Conservation (phyloP, 2,888 invertebrate species). For the Gerris lacustris region DNA sequence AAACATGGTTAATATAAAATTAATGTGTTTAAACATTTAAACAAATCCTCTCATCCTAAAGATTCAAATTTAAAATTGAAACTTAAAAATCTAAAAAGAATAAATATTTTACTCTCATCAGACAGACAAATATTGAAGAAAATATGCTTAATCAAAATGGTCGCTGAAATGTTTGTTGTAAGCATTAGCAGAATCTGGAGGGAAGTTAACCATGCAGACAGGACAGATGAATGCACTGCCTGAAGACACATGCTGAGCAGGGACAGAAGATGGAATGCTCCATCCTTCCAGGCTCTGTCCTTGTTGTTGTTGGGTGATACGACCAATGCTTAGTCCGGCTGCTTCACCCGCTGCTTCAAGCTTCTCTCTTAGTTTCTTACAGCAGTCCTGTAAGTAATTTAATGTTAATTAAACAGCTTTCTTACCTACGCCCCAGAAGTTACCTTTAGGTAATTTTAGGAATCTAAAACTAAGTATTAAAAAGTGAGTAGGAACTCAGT, state of each 20-base stretch:
- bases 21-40: too few species aligned
- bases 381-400: not conserved
- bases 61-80: too few species aligned
- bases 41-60: too few species aligned
- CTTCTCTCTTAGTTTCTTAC: not conserved
- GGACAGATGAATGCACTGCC: not conserved
- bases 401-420: too few species aligned
- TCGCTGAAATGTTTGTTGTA: not conserved
- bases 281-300: not conserved
- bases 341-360: not conserved
- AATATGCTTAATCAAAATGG: not conserved
- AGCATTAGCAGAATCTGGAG: not conserved
- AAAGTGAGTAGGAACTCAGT: too few species aligned
- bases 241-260: not conserved
- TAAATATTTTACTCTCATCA: too few species aligned
- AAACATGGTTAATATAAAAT: too few species aligned
- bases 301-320: not conserved
- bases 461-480: too few species aligned
- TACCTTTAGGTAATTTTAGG: too few species aligned
- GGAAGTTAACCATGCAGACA: not conserved
- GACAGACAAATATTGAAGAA: too few species aligned
- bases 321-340: not conserved
- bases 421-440: too few species aligned
- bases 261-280: not conserved
- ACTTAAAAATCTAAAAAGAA: too few species aligned